Evolutionary conservation across 2,113 vertebrate genomes (phyloP).

Genomic region (Solenodon paradoxus): DNA sequence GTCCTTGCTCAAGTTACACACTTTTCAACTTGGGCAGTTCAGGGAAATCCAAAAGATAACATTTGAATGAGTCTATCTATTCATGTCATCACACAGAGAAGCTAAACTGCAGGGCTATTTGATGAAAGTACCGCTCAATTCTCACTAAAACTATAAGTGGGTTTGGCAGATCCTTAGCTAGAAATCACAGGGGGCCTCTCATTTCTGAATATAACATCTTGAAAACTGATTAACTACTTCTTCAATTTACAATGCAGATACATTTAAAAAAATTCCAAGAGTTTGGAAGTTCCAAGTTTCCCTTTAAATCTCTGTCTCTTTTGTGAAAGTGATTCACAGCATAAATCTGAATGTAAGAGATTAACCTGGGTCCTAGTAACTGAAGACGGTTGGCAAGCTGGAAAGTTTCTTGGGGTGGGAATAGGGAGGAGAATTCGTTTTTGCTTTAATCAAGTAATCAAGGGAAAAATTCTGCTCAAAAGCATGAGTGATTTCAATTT

Average conservation of each 20-base stretch:
- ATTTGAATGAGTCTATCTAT: neutral
- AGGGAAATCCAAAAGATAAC: slow-evolving; percentile 47
- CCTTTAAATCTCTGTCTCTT: neutral
- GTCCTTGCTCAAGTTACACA: slow-evolving; percentile 46
- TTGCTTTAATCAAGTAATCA: neutral
- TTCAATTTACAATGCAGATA: neutral
- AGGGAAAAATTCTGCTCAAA: neutral
- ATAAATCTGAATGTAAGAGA: neutral
- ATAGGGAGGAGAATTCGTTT: neutral
- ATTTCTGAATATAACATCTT: neutral
- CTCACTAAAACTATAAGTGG: neutral
- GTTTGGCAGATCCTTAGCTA: neutral
- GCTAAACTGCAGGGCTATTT: neutral
- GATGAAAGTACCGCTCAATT: neutral
- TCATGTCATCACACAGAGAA: neutral
- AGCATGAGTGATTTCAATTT: neutral
- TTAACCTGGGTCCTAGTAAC: neutral
- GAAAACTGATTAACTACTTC: slow-evolving; percentile 15
- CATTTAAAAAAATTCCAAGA: slow-evolving; percentile 3
- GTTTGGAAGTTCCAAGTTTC: neutral
- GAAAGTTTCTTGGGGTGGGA: neutral
- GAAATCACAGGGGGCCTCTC: neutral
- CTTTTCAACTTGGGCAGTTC: slow-evolving; percentile 31
- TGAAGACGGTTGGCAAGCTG: neutral
- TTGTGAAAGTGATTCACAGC: neutral